These are phyloP conservation scores for Carassius auratus DNA, from an alignment of 2,113 vertebrate genomes.

Conservation along the genomic window DNA sequence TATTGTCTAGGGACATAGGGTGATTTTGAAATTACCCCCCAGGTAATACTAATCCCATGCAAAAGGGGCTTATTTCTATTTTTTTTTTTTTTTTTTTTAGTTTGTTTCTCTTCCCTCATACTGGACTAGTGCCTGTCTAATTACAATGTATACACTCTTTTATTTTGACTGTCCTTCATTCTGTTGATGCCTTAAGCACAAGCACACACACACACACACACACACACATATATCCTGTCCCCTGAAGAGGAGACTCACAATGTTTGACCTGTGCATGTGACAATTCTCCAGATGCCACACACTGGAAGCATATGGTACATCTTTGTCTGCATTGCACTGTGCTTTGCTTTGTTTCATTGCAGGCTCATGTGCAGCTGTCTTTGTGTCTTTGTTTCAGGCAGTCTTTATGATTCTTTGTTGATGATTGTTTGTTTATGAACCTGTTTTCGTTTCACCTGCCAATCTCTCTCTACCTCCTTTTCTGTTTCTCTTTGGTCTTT, in stretches of 20 bases:
- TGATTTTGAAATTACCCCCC: too few species aligned
- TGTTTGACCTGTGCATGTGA: constrained; percentile 45
- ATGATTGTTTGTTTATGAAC: constrained; percentile 58
- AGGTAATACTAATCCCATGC: too few species aligned
- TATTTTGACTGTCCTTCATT: too few species aligned
- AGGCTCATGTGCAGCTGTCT: constrained; percentile 55
- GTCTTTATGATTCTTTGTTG: constrained; percentile 65
- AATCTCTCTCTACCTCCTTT: constrained; percentile 21
- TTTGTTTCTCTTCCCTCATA: too few species aligned
- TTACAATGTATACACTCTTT: too few species aligned
- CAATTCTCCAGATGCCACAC: constrained; percentile 76
- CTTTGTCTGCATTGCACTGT: constrained; percentile 43
- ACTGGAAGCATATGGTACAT: constrained; percentile 74
- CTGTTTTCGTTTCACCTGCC: not conserved
- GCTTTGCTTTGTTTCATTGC: not conserved
- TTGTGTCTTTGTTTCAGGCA: constrained; percentile 60
- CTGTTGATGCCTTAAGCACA: too few species aligned
- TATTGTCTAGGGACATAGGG: too few species aligned
- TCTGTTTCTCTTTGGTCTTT: constrained; percentile 9
- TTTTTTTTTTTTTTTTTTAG: too few species aligned
- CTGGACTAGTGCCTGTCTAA: too few species aligned
- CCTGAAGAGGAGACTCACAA: constrained; percentile 1
- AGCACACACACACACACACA: not conserved
- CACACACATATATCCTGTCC: constrained; percentile 5
- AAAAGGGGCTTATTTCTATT: too few species aligned